phyloP scores from a whole-genome alignment of 1,140 invertebrate species.

The Brachionus calyciflorus region DNA sequence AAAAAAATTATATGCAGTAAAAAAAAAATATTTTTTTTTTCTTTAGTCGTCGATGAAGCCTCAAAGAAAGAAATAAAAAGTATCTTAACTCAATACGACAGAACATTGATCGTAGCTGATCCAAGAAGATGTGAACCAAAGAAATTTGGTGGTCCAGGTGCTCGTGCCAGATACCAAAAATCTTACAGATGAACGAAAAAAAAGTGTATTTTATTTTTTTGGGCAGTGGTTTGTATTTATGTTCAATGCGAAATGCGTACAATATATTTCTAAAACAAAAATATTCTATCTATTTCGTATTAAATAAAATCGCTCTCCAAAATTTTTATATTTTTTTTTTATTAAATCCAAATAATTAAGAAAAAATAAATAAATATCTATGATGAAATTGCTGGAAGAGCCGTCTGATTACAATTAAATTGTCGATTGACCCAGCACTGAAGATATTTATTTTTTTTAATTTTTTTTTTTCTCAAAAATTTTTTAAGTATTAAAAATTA shows the following conservation, averaged over 20 bases:
- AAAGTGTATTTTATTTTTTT: not conserved
- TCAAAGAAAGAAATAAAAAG: conserved; percentile 99
- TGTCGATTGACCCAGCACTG: not conserved
- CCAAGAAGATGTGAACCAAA: conserved; percentile 97
- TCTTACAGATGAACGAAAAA: conserved; percentile 65
- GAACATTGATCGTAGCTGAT: conserved; percentile 93
- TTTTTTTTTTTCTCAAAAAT: conserved; percentile 84
- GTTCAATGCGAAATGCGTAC: not conserved
- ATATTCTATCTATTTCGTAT: conserved; percentile 36
- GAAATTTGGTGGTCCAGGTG: conserved; percentile 99
- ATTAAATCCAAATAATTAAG: not conserved
- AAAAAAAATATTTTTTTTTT: conserved; percentile 46
- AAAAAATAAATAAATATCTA: not conserved
- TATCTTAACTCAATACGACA: conserved; percentile 93
- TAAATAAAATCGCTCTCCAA: conserved; percentile 41
- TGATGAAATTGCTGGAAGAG: conserved; percentile 35
- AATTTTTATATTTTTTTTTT: conserved; percentile 1
- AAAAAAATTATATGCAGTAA: no score
- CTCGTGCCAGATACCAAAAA: conserved; percentile 97
- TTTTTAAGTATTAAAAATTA: not conserved
- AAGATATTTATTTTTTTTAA: conserved; percentile 20
- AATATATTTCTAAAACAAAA: not conserved
- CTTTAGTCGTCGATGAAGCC: conserved; percentile 94
- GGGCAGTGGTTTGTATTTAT: conserved; percentile 31
- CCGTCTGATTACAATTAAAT: not conserved